These are phyloP conservation scores for Watsonalla cultraria DNA, from an alignment of 2,888 invertebrate species.

Conservation along the genomic window DNA sequence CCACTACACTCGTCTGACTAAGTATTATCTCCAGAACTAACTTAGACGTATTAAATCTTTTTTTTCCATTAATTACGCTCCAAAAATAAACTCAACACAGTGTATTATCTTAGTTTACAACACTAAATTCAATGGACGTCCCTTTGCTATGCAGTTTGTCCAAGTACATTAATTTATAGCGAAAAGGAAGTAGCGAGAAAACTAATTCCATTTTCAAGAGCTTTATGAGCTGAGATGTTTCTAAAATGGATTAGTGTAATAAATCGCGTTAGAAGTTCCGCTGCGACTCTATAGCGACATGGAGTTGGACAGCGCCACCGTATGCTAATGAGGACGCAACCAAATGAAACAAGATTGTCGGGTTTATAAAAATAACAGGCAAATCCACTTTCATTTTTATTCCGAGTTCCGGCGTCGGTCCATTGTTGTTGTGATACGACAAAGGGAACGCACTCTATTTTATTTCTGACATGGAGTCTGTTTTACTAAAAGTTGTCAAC, in stretches of 20 bases:
- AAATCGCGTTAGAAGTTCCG: constrained; percentile 39
- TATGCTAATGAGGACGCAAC: constrained; percentile 59
- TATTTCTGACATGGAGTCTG: constrained; percentile 37
- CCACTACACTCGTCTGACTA: no score
- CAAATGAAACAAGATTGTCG: constrained; percentile 65
- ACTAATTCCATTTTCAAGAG: constrained; percentile 27
- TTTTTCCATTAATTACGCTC: no score
- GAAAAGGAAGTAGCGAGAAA: constrained; percentile 18
- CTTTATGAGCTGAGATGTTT: constrained; percentile 17
- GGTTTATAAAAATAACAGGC: constrained; percentile 72
- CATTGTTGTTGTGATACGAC: constrained; percentile 56
- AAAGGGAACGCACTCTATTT: constrained; percentile 55
- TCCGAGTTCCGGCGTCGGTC: constrained; percentile 58
- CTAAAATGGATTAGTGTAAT: constrained; percentile 15
- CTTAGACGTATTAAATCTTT: no score
- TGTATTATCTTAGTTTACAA: background rate
- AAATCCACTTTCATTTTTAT: constrained; percentile 76
- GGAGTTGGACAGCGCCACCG: constrained; percentile 14
- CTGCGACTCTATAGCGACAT: constrained; percentile 15
- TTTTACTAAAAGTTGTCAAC: constrained; percentile 20
- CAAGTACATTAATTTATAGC: constrained; percentile 6
- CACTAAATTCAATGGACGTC: background rate
- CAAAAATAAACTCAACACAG: background rate
- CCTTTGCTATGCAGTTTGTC: constrained; percentile 5
- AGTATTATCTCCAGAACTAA: no score